phyloP scores from a whole-genome alignment of 2,113 vertebrate genomes.

The Ranitomeya variabilis region DNA sequence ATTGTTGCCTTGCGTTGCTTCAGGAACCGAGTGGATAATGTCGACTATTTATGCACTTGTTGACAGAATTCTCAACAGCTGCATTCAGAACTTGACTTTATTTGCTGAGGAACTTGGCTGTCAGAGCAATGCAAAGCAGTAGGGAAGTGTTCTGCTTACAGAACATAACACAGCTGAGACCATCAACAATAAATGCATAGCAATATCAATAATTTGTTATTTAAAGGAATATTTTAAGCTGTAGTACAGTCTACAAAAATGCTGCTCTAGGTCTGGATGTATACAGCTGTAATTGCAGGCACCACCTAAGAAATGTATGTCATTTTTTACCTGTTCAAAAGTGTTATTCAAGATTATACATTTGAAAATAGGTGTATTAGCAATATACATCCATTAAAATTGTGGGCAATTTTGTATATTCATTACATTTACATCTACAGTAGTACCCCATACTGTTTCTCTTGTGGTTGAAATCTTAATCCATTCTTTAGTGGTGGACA shows the following conservation, averaged over 20 bases:
- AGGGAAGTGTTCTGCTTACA: not conserved
- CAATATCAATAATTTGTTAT: conserved; percentile 1
- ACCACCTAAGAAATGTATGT: not conserved
- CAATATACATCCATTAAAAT: too few species aligned
- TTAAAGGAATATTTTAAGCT: not conserved
- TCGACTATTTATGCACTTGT: conserved; percentile 30
- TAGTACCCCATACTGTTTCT: too few species aligned
- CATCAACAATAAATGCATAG: not conserved
- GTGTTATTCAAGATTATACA: too few species aligned
- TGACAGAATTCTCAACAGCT: conserved; percentile 47
- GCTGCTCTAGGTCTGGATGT: not conserved
- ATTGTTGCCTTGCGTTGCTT: conserved; percentile 22
- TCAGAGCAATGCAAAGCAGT: not conserved
- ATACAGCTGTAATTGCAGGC: not conserved
- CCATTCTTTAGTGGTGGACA: too few species aligned
- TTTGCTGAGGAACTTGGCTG: conserved; percentile 25
- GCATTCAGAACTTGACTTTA: conserved; percentile 28
- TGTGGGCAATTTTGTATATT: too few species aligned
- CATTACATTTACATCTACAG: too few species aligned
- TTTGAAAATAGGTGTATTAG: too few species aligned
- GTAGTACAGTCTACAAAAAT: not conserved
- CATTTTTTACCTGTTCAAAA: not conserved
- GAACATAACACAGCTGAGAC: not conserved
- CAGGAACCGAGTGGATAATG: conserved; percentile 25
- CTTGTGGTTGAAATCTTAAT: too few species aligned